Conservation (phyloP, 2,888 invertebrate genomes). For the Conistra vaccinii region DNA sequence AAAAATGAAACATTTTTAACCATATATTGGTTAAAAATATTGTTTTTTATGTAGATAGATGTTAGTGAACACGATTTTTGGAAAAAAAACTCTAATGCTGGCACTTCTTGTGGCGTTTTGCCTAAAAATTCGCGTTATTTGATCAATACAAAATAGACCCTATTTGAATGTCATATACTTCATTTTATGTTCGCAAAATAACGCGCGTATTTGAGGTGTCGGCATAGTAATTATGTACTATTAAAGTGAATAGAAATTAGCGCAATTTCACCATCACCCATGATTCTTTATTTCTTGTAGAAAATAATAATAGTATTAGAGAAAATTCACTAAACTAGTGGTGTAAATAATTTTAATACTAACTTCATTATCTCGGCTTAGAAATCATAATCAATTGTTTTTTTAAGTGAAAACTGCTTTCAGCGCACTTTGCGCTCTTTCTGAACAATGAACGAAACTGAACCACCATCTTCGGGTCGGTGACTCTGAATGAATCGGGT, state of each 20-base stretch:
- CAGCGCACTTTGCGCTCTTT: background rate
- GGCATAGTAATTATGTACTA: background rate
- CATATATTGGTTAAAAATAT: too few relatives aligned
- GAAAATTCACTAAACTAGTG: background rate
- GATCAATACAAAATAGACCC: background rate
- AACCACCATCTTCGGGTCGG: background rate
- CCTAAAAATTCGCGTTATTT: background rate
- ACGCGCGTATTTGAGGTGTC: background rate
- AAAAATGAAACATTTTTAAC: background rate
- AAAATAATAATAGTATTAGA: constrained; percentile 20
- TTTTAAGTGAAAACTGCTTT: background rate
- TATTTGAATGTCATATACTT: background rate
- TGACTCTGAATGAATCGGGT: background rate
- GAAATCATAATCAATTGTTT: constrained; percentile 2
- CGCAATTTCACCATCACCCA: constrained; percentile 12
- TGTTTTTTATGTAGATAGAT: constrained; percentile 23
- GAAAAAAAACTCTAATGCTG: background rate
- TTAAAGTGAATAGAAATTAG: background rate
- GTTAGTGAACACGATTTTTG: too few relatives aligned
- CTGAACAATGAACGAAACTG: background rate
- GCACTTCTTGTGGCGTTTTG: background rate
- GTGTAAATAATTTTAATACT: constrained; percentile 30
- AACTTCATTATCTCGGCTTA: background rate
- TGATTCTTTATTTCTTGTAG: constrained; percentile 6
- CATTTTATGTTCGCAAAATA: background rate